Evolutionary conservation across 2,113 vertebrate species (phyloP).

Genomic region (Mobula hypostoma): DNA sequence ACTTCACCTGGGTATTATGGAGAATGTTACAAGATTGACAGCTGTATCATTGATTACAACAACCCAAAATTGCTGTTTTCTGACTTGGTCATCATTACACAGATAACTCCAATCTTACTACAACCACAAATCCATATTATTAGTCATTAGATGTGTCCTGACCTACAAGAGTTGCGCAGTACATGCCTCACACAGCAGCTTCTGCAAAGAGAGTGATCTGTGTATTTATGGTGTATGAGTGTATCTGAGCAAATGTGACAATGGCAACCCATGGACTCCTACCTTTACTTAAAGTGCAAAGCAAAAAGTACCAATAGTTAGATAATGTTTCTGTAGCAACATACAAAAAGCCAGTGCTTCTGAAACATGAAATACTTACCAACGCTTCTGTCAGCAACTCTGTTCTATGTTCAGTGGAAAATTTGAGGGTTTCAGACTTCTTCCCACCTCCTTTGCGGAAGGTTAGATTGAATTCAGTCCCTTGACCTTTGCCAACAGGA

Average conservation of each 20-base stretch:
- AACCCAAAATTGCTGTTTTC: too few relatives aligned
- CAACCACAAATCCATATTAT: too few relatives aligned
- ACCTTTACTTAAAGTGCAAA: neutral
- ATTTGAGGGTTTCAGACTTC: conserved; percentile 95
- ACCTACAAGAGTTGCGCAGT: neutral
- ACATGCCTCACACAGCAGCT: neutral
- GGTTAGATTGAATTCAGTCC: conserved; percentile 92
- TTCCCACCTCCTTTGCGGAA: conserved; percentile 94
- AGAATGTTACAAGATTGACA: too few relatives aligned
- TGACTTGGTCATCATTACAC: too few relatives aligned
- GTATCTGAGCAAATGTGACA: neutral
- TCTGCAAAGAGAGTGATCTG: neutral
- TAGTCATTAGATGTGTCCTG: neutral
- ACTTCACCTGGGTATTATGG: too few relatives aligned
- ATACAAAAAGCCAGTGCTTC: neutral
- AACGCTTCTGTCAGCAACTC: conserved; percentile 95
- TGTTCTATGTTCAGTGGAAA: conserved; percentile 96
- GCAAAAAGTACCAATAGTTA: neutral
- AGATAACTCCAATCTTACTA: too few relatives aligned
- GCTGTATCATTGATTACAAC: too few relatives aligned
- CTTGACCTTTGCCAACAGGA: conserved; percentile 93
- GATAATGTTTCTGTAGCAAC: neutral
- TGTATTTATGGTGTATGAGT: neutral
- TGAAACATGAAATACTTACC: conserved; percentile 59
- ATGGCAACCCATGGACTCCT: neutral